Evolutionary conservation across 2,113 vertebrate genomes (phyloP).

Genomic region (Neolamprologus fasciatus): DNA sequence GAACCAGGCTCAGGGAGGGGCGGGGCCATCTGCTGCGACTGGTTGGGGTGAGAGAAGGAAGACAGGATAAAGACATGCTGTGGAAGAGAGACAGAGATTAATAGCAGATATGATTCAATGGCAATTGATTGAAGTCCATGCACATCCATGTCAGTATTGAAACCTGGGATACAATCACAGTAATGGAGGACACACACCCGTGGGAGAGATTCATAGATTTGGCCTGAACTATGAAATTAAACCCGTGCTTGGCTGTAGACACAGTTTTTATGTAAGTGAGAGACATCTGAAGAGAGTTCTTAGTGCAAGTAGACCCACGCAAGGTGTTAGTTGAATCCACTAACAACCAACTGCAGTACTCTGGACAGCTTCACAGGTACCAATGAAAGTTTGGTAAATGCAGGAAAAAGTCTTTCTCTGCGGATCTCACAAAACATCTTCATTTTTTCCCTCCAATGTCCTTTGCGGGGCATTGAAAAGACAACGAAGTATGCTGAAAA

Average conservation of each 20-base stretch:
- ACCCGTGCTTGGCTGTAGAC: background rate
- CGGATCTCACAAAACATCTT: background rate
- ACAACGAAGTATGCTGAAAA: background rate
- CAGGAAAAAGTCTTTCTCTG: background rate
- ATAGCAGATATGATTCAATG: too few species aligned
- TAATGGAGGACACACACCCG: background rate
- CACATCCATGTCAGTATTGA: background rate
- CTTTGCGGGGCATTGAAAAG: background rate
- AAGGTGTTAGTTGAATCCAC: background rate
- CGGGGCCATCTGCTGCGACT: fast-evolving
- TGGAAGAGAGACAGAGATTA: too few species aligned
- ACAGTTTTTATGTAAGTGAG: background rate
- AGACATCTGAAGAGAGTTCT: background rate
- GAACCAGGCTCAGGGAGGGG: too few species aligned
- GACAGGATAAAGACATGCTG: too few species aligned
- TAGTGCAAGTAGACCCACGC: background rate
- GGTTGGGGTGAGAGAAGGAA: too few species aligned
- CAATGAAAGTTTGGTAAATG: background rate
- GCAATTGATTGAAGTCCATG: background rate
- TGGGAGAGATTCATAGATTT: background rate
- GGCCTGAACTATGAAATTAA: background rate
- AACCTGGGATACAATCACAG: background rate
- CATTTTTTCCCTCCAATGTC: fast-evolving
- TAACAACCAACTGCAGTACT: background rate
- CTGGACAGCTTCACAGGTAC: background rate